Percentiles rank a stretch among this genome's conserved stretches.
Conservation (phyloP, 2,888 invertebrate species). For the Meloe dianella region DNA sequence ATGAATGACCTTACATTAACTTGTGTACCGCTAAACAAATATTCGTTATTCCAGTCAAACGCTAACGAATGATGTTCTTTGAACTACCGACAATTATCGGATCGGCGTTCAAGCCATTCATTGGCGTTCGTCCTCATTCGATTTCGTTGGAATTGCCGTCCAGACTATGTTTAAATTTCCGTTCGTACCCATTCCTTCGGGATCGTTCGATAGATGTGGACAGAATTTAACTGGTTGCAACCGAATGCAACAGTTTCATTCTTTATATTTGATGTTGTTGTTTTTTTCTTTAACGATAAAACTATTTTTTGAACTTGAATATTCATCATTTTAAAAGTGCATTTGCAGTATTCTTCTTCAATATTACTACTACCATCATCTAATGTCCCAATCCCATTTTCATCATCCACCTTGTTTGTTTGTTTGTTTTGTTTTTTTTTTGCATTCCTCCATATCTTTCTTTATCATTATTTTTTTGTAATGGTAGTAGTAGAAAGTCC, state of each 20-base stretch:
- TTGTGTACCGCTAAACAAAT: too few species aligned
- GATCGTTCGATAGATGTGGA: too few species aligned
- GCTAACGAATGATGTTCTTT: too few species aligned
- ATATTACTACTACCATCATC: not conserved
- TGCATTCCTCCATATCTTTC: not conserved
- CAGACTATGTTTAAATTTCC: too few species aligned
- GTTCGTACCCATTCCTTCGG: too few species aligned
- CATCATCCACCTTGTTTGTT: not conserved
- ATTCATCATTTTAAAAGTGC: not conserved
- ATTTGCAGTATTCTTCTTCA: not conserved
- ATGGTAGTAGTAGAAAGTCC: not conserved
- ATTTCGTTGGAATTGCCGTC: too few species aligned
- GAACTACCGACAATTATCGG: too few species aligned
- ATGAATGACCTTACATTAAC: too few species aligned
- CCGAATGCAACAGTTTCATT: not conserved
- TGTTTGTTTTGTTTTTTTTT: too few species aligned
- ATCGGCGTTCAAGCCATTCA: too few species aligned
- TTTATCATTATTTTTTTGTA: not conserved
- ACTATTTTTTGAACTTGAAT: not conserved
- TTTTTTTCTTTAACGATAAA: not conserved
- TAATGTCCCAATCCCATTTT: constrained; percentile 5
- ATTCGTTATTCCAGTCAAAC: too few species aligned
- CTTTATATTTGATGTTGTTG: not conserved
- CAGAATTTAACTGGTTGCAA: not conserved
- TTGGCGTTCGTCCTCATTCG: too few species aligned